Conservation (phyloP, 1,140 invertebrate genomes). For the Papilio polytes region DNA sequence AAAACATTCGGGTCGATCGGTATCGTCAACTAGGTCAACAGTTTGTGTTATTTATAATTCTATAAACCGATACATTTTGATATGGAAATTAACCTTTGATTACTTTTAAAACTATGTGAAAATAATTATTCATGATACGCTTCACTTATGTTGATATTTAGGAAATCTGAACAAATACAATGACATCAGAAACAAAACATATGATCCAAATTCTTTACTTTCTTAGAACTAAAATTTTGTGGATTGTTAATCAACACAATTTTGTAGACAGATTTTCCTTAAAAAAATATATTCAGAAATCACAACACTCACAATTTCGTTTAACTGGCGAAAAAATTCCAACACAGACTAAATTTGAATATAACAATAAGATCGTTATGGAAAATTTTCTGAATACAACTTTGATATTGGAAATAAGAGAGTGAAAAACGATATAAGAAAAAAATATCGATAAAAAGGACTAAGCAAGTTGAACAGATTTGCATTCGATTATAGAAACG, state of each 20-base stretch:
- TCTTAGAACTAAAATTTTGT: too few species aligned
- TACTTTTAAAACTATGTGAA: not conserved
- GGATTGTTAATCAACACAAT: not conserved
- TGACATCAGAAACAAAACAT: too few species aligned
- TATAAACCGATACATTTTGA: conserved; percentile 10
- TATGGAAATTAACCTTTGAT: not conserved
- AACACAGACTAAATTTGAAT: not conserved
- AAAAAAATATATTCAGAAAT: not conserved
- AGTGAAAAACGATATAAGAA: not conserved
- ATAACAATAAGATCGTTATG: conserved; percentile 18
- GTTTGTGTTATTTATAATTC: conserved; percentile 18
- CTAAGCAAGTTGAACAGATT: not conserved
- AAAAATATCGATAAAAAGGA: not conserved
- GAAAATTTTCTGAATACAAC: not conserved
- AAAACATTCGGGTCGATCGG: conserved; percentile 24
- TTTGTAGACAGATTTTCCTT: not conserved
- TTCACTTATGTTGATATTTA: too few species aligned
- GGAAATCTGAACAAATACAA: too few species aligned
- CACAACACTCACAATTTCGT: not conserved
- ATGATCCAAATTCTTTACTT: too few species aligned
- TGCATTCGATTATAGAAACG: not conserved
- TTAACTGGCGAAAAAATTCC: not conserved
- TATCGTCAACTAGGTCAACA: conserved; percentile 29
- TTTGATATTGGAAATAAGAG: not conserved
- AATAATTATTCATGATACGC: not conserved